Evolutionary conservation across 2,888 invertebrate genomes (phyloP).

Genomic region (Lacanobia oleracea): DNA sequence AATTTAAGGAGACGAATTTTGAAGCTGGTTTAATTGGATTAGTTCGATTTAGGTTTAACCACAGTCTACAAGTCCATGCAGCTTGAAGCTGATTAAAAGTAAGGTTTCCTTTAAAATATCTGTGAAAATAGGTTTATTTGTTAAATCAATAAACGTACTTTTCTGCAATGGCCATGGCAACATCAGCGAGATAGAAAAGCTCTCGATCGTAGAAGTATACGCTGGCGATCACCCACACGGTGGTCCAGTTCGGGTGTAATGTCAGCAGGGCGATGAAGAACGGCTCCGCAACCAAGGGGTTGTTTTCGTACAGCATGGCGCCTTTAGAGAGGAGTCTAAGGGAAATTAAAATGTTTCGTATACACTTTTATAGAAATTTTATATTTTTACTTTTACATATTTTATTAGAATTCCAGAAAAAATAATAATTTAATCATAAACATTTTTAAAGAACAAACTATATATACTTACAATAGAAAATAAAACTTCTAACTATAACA

Average conservation of each 20-base stretch:
- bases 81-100: too few species aligned
- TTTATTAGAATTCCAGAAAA: too few species aligned
- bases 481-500: too few species aligned
- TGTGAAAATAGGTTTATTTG: background rate
- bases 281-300: conserved; percentile 78
- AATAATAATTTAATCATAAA: too few species aligned
- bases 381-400: too few species aligned
- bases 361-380: too few species aligned
- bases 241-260: conserved; percentile 78
- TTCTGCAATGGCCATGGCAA: conserved; percentile 71
- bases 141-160: conserved; percentile 63
- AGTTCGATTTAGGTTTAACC: too few species aligned
- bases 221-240: conserved; percentile 76
- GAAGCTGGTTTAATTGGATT: background rate
- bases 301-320: conserved; percentile 77
- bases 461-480: too few species aligned
- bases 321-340: conserved; percentile 82
- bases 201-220: conserved; percentile 79
- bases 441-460: too few species aligned
- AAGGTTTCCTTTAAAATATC: background rate
- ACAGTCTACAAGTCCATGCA: background rate
- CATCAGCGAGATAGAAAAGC: conserved; percentile 77
- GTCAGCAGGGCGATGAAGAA: conserved; percentile 80
- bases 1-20: background rate
- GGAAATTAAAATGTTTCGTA: background rate